Evolutionary conservation across 2,888 invertebrate genomes (phyloP), one percentile per base, ranked within the genome.

Genomic region (Zygothrica quintamaculata): DNA sequence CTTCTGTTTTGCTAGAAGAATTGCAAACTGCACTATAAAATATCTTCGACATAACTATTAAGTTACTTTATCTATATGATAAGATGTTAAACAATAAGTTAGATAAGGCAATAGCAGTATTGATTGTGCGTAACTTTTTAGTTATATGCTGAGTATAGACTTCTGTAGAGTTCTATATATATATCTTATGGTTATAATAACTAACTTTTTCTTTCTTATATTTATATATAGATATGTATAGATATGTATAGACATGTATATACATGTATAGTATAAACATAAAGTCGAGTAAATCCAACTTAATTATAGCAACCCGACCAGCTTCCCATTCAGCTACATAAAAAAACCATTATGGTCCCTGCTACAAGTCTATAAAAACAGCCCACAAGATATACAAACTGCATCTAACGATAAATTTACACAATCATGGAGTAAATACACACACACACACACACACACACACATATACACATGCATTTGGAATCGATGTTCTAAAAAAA

Each of bases 301-400:
- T 9, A 29, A 29, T 29, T 5, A 29, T 29, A 29, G 29, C 9
- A 29, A 3, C 29, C 31, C 9, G 29, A 15, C 58, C 53, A 58
- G 34, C 66, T 42, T 31, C 15, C 16, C 26, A 39, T 68, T 53
- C 34, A 42, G 36, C 37, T 44, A 64, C 71, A 71, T 51, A 58
- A 42, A 57, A 74, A 74, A 64, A 64, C 11, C 69, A 69, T 74
- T 71, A 74, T 68, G 57, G 48, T 2, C 12, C 51, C 52, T 52
- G 57, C 68, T 68, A 51, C 65, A 75, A 47, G 59, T 60, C 71
- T 57, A 72, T 75, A 75, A 72, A 72, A 65, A 75, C 62, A 73
- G 11, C 22, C 48, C 47, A 53, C 55, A 65, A 74, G 58, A 74
- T 64, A 74, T 74, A 68, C 55, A 68, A 68, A 69, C 74, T 64